phyloP scores from a whole-genome alignment of 2,888 invertebrate genomes.

The Leucoptera coffeella region DNA sequence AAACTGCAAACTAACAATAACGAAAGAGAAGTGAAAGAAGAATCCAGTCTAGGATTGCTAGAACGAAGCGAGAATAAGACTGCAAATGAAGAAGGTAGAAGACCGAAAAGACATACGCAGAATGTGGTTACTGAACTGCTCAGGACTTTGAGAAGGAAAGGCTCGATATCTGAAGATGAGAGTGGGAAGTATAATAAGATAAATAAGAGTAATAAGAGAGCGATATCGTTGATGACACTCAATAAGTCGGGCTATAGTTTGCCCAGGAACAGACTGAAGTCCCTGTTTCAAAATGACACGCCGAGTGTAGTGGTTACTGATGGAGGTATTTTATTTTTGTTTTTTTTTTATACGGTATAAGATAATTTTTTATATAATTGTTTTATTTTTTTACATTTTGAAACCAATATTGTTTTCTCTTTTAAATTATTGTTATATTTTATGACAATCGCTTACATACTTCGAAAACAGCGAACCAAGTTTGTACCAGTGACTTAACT shows the following conservation, averaged over 20 bases:
- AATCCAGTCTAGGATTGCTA: conserved; percentile 28
- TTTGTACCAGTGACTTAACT: too few species aligned
- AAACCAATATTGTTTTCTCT: too few species aligned
- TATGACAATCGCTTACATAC: too few species aligned
- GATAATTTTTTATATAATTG: too few species aligned
- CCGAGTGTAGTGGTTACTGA: conserved; percentile 45
- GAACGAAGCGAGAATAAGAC: conserved; percentile 23
- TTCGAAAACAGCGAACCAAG: too few species aligned
- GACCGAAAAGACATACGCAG: conserved; percentile 20
- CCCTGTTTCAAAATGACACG: conserved; percentile 38
- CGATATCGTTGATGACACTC: conserved; percentile 28
- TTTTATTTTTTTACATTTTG: too few species aligned
- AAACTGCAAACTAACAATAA: conserved; percentile 17
- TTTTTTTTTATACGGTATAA: too few species aligned
- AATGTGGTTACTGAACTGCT: conserved; percentile 29
- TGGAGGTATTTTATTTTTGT: conserved; percentile 33
- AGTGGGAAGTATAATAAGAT: conserved; percentile 42
- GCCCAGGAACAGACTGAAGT: conserved; percentile 29
- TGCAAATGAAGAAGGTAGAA: conserved; percentile 25
- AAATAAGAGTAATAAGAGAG: conserved; percentile 39
- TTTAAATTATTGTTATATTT: too few species aligned
- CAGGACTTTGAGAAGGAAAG: conserved; percentile 27
- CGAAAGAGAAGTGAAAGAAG: conserved; percentile 8
- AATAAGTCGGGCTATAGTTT: conserved; percentile 27
- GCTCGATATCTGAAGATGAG: conserved; percentile 34